Percentiles rank a stretch among this genome's conserved stretches.
Evolutionary conservation across 2,888 invertebrate genomes (phyloP).

Genomic region (Chironomus tentans): DNA sequence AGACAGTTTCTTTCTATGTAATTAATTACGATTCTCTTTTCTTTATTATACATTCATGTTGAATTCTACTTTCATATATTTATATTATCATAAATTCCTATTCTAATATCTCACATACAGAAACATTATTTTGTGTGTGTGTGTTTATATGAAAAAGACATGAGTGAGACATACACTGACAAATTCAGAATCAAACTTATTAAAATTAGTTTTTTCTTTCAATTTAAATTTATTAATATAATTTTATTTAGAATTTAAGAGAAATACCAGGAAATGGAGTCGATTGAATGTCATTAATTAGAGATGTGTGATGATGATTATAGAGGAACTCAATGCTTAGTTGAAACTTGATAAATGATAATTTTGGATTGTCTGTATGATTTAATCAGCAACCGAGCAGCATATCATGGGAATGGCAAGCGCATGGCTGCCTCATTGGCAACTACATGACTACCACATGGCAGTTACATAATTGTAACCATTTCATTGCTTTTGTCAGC

Average conservation of each 20-base stretch:
- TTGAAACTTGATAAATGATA: no score
- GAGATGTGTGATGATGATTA: no score
- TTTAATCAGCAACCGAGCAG: no score
- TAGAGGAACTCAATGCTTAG: no score
- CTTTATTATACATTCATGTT: neutral
- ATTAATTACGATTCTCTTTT: neutral
- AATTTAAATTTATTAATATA: neutral
- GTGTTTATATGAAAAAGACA: neutral
- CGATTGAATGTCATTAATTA: neutral
- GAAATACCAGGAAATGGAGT: neutral
- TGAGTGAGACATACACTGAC: neutral
- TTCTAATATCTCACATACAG: neutral
- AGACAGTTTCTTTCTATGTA: neutral
- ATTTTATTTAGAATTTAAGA: no score
- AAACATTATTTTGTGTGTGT: neutral
- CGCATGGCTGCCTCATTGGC: no score
- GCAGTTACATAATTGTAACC: no score
- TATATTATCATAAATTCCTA: neutral
- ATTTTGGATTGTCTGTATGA: no score
- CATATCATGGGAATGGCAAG: no score
- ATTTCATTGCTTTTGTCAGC: no score
- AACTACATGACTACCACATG: no score
- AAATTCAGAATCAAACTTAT: neutral
- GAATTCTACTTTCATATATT: neutral
- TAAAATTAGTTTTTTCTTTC: no score